phyloP scores from a whole-genome alignment of 2,113 vertebrate genomes.

The Oncorhynchus tshawytscha region DNA sequence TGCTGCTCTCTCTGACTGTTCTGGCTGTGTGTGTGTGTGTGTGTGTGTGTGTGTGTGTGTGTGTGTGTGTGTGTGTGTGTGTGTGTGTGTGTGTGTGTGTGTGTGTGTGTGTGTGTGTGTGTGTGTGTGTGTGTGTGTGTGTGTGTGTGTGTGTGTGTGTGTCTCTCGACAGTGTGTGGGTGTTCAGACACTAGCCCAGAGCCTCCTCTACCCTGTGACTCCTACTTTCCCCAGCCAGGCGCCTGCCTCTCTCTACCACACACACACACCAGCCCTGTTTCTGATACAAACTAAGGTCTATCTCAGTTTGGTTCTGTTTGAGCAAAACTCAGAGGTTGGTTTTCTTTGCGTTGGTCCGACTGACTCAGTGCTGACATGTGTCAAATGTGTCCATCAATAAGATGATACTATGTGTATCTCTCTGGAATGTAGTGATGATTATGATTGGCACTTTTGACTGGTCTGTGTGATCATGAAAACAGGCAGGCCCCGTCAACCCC shows the following conservation, averaged over 20 bases:
- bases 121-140: background rate
- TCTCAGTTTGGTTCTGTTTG: too few species aligned
- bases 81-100: background rate
- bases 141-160: too few species aligned
- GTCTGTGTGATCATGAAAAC: background rate
- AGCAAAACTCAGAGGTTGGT: too few species aligned
- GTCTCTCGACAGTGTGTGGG: background rate
- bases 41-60: background rate
- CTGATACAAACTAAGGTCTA: too few species aligned
- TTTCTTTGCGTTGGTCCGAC: too few species aligned
- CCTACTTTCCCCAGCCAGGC: background rate
- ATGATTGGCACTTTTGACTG: background rate
- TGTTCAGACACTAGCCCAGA: background rate
- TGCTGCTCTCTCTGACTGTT: conserved; percentile 52
- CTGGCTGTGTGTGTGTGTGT: conserved; percentile 17
- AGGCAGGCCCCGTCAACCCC: too few species aligned
- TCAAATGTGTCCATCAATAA: too few species aligned
- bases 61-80: background rate
- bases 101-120: background rate
- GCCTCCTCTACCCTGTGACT: background rate
- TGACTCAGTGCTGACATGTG: too few species aligned
- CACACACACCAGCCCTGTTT: background rate
- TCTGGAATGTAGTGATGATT: background rate
- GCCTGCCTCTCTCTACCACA: background rate
- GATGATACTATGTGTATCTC: too few species aligned